Conservation (phyloP, 1,140 invertebrate genomes). For the Sinonovacula constricta region DNA sequence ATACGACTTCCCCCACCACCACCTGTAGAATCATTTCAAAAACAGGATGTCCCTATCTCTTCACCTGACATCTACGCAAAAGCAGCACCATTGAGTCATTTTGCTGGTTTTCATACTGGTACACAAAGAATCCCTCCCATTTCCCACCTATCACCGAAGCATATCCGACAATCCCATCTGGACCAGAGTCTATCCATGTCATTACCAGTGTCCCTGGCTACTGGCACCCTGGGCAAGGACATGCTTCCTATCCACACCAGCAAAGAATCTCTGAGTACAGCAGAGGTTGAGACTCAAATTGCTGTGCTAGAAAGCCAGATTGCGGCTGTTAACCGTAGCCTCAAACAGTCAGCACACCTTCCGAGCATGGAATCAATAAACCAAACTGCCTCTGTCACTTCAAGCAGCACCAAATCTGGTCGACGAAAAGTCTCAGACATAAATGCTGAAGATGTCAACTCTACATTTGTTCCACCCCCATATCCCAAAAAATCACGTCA, state of each 20-base stretch:
- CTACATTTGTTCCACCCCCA: slow-evolving; percentile 25
- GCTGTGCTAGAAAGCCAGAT: slow-evolving; percentile 44
- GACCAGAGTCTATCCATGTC: slow-evolving; percentile 41
- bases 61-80: slow-evolving; percentile 35
- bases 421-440: slow-evolving; percentile 25
- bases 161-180: slow-evolving; percentile 41
- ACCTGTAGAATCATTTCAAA: slow-evolving; percentile 39
- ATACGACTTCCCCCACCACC: slow-evolving; percentile 1
- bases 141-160: slow-evolving; percentile 48
- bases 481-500: slow-evolving; percentile 40
- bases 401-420: slow-evolving; percentile 31
- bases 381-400: slow-evolving; percentile 15
- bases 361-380: slow-evolving; percentile 21
- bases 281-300: slow-evolving; percentile 45
- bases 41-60: slow-evolving; percentile 11
- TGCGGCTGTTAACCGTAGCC: slow-evolving; percentile 40
- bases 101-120: slow-evolving; percentile 18
- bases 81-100: slow-evolving; percentile 9
- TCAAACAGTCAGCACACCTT: slow-evolving; percentile 17
- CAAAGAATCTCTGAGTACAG: slow-evolving; percentile 47
- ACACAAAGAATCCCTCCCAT: slow-evolving; percentile 38
- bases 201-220: slow-evolving; percentile 36
- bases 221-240: background rate
- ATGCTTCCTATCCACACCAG: background rate
- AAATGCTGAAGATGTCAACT: slow-evolving; percentile 1